Percentiles rank a stretch among this genome's conserved stretches.
phyloP scores from a whole-genome alignment of 2,888 invertebrate species.

The Platycheirus albimanus region DNA sequence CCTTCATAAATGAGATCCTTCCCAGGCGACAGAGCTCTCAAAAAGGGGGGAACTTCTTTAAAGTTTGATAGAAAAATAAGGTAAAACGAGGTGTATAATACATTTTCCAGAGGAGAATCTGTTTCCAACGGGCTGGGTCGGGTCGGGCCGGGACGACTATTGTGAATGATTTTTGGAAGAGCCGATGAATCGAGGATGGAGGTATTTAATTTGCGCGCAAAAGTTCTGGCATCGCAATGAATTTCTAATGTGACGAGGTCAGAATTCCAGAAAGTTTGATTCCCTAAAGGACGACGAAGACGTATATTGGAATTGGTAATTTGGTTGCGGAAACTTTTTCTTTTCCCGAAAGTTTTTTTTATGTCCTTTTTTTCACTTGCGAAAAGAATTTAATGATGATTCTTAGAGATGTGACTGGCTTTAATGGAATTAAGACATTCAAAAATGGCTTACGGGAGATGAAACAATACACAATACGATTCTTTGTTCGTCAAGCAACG shows the following conservation, averaged over 20 bases:
- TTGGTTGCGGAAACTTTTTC: neutral
- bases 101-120: neutral
- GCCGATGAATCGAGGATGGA: neutral
- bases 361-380: neutral
- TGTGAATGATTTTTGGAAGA: neutral
- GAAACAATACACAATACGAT: neutral
- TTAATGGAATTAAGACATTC: neutral
- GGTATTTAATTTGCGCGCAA: constrained; percentile 21
- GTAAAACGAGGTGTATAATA: neutral
- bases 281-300: neutral
- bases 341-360: neutral
- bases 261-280: constrained; percentile 9
- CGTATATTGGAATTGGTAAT: neutral
- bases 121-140: no score
- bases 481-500: neutral
- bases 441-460: constrained; percentile 1
- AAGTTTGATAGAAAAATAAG: constrained; percentile 9
- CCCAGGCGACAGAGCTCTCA: no score
- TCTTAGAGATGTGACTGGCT: neutral
- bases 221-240: constrained; percentile 15
- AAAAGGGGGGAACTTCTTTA: neutral
- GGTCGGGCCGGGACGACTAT: no score
- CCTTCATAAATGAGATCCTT: constrained; percentile 27
- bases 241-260: constrained; percentile 34
- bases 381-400: neutral